Conservation (phyloP, 2,888 invertebrate genomes). For the Phytoseiulus persimilis region DNA sequence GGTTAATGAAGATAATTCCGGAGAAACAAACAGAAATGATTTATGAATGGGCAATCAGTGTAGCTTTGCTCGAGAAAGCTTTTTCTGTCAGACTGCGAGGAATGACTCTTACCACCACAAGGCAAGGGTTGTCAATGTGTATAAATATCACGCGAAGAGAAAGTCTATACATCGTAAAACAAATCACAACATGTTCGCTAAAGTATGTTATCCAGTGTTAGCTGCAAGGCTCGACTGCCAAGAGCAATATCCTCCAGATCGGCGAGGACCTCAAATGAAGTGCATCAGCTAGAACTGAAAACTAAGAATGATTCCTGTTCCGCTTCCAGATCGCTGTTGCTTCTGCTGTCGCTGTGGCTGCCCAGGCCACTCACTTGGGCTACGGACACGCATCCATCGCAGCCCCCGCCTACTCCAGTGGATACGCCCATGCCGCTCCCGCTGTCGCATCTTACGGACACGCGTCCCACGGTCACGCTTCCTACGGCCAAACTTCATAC, state of each 20-base stretch:
- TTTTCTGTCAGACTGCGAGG: background rate
- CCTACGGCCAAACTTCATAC: slow-evolving; percentile 22
- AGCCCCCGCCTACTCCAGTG: background rate
- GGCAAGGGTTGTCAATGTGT: background rate
- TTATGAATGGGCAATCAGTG: background rate
- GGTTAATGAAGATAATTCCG: background rate
- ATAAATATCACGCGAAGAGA: background rate
- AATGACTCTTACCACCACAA: background rate
- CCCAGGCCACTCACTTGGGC: background rate
- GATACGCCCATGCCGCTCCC: background rate
- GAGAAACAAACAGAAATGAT: background rate
- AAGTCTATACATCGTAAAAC: background rate
- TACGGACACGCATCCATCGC: background rate
- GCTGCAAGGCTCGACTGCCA: background rate
- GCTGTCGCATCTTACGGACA: background rate
- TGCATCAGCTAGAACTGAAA: background rate
- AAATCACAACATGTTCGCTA: background rate
- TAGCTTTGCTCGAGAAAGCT: background rate
- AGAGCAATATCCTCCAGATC: background rate
- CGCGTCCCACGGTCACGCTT: background rate
- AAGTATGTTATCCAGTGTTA: background rate
- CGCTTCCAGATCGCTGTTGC: background rate
- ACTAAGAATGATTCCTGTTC: background rate
- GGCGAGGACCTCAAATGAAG: background rate
- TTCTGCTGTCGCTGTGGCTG: background rate